Evolutionary conservation across 2,888 invertebrate species (phyloP).

Genomic region (Parnassius glacialis): DNA sequence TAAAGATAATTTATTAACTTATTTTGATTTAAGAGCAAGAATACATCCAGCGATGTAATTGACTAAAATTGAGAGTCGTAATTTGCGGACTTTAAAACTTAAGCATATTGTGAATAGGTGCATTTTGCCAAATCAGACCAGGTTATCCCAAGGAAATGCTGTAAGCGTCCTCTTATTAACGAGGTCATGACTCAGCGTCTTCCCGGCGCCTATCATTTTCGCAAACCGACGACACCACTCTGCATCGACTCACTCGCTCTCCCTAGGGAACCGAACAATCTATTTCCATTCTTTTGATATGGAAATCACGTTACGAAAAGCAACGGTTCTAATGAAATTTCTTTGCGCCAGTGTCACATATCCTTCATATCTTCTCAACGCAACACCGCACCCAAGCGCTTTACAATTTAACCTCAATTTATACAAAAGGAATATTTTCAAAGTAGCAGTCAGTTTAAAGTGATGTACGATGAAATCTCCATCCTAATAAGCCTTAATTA

Average conservation of each 20-base stretch:
- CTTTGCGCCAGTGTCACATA: conserved; percentile 11
- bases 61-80: conserved; percentile 7
- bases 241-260: conserved; percentile 39
- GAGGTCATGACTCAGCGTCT: conserved; percentile 71
- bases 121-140: conserved; percentile 33
- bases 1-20: conserved; percentile 23
- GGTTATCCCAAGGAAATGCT: conserved; percentile 39
- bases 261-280: conserved; percentile 46
- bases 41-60: conserved; percentile 22
- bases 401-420: not conserved
- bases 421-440: conserved; percentile 10
- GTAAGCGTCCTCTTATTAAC: conserved; percentile 48
- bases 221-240: conserved; percentile 42
- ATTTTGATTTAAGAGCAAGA: conserved; percentile 25
- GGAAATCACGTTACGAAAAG: conserved; percentile 27
- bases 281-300: conserved; percentile 48
- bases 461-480: conserved; percentile 22
- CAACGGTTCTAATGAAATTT: conserved; percentile 22
- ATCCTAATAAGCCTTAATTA: conserved; percentile 59
- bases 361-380: conserved; percentile 1
- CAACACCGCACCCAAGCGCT: not conserved
- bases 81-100: conserved; percentile 20
- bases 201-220: conserved; percentile 59
- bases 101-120: conserved; percentile 30
- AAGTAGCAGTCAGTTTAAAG: conserved; percentile 13